Evolutionary conservation across 2,797 vertebrate genomes (phyloP).

Genomic region (Pelochelys cantorii): DNA sequence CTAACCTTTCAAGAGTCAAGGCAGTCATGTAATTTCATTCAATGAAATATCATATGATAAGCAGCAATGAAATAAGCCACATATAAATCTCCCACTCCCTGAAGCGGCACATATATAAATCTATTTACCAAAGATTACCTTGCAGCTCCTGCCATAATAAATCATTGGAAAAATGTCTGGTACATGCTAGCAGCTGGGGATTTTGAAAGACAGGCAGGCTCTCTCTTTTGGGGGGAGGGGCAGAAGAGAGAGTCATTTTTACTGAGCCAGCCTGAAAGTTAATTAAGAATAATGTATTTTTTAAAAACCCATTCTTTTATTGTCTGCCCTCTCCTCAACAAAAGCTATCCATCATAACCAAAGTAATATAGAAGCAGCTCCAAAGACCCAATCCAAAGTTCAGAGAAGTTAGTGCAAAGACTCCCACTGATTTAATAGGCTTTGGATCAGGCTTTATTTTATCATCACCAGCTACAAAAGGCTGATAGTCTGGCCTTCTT

Average conservation of each 20-base stretch:
- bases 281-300: neutral
- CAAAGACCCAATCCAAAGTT: neutral
- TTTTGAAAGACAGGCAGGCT: neutral
- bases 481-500: slow-evolving; percentile 53
- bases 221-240: neutral
- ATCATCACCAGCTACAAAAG: slow-evolving; percentile 39
- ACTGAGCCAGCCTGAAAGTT: neutral
- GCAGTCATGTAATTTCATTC: slow-evolving; percentile 51
- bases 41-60: slow-evolving; percentile 60
- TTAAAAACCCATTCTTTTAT: neutral
- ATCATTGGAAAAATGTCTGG: slow-evolving; percentile 26
- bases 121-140: slow-evolving; percentile 58
- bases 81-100: slow-evolving; percentile 66
- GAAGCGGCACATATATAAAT: slow-evolving; percentile 52
- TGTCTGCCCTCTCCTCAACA: rapidly evolving
- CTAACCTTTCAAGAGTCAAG: slow-evolving; percentile 35
- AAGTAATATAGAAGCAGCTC: neutral
- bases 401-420: neutral
- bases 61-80: slow-evolving; percentile 41
- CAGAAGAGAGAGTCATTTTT: neutral
- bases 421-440: neutral
- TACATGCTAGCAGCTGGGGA: neutral
- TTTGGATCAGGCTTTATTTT: neutral
- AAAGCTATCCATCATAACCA: neutral
- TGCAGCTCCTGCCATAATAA: slow-evolving; percentile 26